phyloP scores from a whole-genome alignment of 2,797 vertebrate genomes.

The Macropus fuliginosus region DNA sequence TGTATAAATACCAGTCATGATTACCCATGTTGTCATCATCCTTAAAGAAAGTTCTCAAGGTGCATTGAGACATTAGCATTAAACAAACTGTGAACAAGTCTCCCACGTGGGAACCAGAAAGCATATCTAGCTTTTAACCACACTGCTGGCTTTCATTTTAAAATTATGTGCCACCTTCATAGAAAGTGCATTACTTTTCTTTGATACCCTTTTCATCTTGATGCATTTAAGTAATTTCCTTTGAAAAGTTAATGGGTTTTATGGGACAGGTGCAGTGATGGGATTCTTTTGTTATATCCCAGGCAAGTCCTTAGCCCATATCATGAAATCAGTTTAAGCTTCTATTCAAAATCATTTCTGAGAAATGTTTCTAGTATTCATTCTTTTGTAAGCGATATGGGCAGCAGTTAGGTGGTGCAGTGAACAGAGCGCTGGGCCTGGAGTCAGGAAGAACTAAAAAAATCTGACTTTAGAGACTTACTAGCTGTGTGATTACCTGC shows the following conservation, averaged over 20 bases:
- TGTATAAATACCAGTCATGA: neutral
- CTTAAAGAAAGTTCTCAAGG: constrained; percentile 51
- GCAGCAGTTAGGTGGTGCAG: neutral
- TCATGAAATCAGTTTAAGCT: constrained; percentile 36
- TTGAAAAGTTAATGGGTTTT: constrained; percentile 19
- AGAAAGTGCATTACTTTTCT: constrained; percentile 1
- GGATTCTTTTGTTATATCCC: neutral
- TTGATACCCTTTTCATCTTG: constrained; percentile 6
- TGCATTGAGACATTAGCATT: neutral
- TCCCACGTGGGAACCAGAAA: neutral
- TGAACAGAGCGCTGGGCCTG: neutral
- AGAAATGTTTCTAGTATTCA: neutral
- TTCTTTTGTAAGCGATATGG: neutral
- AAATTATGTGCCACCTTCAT: constrained; percentile 36
- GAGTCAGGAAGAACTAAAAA: neutral
- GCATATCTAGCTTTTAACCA: constrained; percentile 31
- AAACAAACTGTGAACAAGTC: constrained; percentile 33
- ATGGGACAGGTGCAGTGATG: neutral
- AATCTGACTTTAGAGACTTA: neutral
- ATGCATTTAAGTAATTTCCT: constrained; percentile 27
- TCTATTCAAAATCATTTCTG: constrained; percentile 22
- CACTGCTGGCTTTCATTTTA: constrained; percentile 47
- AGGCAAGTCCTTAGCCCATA: constrained; percentile 21
- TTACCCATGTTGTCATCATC: neutral
- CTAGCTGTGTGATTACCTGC: neutral